Base-by-base conservation (phyloP, 2,797 vertebrate genomes). In the Otolemur crassicaudatus region DNA sequence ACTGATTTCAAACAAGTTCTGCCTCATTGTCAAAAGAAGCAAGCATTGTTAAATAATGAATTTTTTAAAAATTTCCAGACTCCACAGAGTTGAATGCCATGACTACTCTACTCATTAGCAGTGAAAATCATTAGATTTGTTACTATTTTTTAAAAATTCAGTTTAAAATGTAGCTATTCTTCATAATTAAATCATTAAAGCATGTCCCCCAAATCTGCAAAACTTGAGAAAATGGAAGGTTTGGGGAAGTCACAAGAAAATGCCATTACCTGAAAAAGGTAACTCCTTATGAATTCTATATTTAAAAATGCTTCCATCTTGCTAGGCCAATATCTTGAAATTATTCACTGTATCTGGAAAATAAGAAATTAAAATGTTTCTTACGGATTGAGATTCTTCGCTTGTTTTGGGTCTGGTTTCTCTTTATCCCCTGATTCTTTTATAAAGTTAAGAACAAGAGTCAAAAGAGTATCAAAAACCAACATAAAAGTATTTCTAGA, bases 321-420 rank as follows among this genome's bases (percentile, higher is more conserved):
- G 93, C 75, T 98, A 98, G 97, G 98, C 96, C 97, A 96, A 81
- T 83, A 94, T 95, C 96, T 97, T 97, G 93, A 61, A 96, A 96
- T 56, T 43, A 34, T 92, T 65, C 56, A 17, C 65, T 6, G 85
- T 61, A 3, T 4, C 98, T 98, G 96, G 85, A 98, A 98, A 97
- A 98, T 83, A 98, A 98, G 96, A 98, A 20, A 97, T 96, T 53
- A 94, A 96, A 90, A 94, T 70, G 60, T 94, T 98, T 98, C 90
- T 80, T 83, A 40, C 46, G 11, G 4, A 67, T 95, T 90, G 92
- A 82, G 49, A 76, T 61, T 79, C 65, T 93, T 83, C 56, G 82
- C 37, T 83, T 37, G 12, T 34, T 95, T 95, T 65, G 84, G 60
- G 17, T 20, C 60, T 87, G 46, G 13, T 95, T 96, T 96, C 63